These are phyloP conservation scores for Halesus radiatus DNA, from an alignment of 1,140 invertebrate species.

Conservation along the genomic window DNA sequence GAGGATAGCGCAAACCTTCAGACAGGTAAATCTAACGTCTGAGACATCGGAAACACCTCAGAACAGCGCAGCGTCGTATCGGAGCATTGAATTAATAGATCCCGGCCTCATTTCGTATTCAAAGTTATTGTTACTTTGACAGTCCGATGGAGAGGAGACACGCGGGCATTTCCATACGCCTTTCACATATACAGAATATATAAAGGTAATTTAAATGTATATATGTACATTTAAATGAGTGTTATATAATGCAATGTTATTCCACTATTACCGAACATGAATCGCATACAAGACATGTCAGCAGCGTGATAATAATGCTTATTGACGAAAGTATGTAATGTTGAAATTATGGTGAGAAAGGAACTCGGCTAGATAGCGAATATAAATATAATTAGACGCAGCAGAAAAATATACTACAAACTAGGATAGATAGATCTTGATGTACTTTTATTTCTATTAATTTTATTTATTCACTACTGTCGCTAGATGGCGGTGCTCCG, in stretches of 20 bases:
- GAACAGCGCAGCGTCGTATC: conserved; percentile 38
- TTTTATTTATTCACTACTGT: too few relatives aligned
- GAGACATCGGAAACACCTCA: conserved; percentile 33
- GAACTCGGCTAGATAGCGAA: too few relatives aligned
- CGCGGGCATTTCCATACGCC: conserved; percentile 30
- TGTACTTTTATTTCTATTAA: too few relatives aligned
- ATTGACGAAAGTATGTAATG: not conserved
- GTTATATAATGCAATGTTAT: conserved; percentile 25
- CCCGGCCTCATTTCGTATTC: conserved; percentile 40
- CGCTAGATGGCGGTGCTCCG: too few relatives aligned
- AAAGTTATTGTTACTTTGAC: conserved; percentile 43
- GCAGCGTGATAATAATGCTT: not conserved
- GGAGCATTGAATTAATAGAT: conserved; percentile 36
- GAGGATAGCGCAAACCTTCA: conserved; percentile 18
- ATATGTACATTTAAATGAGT: not conserved
- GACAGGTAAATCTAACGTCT: conserved; percentile 35
- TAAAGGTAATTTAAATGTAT: conserved; percentile 15
- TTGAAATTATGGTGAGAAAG: not conserved
- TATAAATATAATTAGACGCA: too few relatives aligned
- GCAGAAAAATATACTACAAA: too few relatives aligned
- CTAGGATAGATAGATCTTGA: too few relatives aligned
- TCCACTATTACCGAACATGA: conserved; percentile 4
- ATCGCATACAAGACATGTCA: not conserved
- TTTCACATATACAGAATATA: conserved; percentile 38
- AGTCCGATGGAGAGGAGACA: conserved; percentile 19